Evolutionary conservation across 2,888 invertebrate genomes (phyloP).

Genomic region (Sphaerophoria rueppellii): DNA sequence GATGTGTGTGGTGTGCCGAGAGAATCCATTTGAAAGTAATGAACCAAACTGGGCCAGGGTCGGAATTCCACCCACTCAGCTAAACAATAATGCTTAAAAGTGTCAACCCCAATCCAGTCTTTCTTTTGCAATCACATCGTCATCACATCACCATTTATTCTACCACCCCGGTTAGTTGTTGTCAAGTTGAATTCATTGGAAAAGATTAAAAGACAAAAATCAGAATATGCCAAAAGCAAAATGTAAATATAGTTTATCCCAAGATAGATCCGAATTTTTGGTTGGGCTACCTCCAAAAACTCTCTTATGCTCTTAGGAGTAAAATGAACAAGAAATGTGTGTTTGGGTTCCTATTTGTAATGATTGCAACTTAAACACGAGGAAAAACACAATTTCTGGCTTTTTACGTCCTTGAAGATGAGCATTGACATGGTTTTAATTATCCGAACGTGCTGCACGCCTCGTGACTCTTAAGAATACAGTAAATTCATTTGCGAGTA

Average conservation of each 20-base stretch:
- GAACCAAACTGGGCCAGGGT: slow-evolving; percentile 54
- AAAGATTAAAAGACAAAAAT: slow-evolving; percentile 8
- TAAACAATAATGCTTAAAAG: slow-evolving; percentile 21
- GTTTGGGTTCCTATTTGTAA: background rate
- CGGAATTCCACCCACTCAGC: slow-evolving; percentile 40
- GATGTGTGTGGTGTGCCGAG: slow-evolving; percentile 17
- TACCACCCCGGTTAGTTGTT: background rate
- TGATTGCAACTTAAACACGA: slow-evolving; percentile 1
- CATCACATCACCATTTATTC: background rate
- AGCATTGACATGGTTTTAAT: slow-evolving; percentile 47
- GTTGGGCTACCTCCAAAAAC: no score
- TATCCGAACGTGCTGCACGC: slow-evolving; percentile 28
- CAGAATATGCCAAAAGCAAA: slow-evolving; percentile 31
- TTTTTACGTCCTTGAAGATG: slow-evolving; percentile 45
- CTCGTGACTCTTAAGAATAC: slow-evolving; percentile 36
- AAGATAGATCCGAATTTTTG: no score
- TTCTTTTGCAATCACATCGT: background rate
- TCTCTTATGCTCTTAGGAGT: no score
- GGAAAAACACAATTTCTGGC: background rate
- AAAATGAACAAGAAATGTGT: background rate
- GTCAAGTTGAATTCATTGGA: slow-evolving; percentile 8
- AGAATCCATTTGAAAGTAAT: slow-evolving; percentile 43
- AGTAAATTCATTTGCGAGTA: slow-evolving; percentile 25
- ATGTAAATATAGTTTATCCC: slow-evolving; percentile 24
- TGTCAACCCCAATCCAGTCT: slow-evolving; percentile 17